These are phyloP conservation scores for Tetramorium parvispinum DNA, from an alignment of 1,140 invertebrate species.

Conservation along the genomic window DNA sequence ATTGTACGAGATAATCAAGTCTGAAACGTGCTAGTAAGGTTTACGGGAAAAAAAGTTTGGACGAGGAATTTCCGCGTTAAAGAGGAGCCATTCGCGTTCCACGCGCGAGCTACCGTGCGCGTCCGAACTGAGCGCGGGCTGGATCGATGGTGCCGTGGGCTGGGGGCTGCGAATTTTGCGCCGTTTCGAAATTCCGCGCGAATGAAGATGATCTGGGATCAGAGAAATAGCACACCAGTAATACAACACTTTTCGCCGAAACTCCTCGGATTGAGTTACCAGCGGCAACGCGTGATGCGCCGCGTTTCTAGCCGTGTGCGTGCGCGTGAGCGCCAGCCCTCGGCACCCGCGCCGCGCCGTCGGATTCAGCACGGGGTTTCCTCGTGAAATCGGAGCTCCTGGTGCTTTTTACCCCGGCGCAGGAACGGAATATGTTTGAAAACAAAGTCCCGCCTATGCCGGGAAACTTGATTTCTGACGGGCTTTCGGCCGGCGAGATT, in stretches of 20 bases:
- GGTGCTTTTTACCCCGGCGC: constrained; percentile 58
- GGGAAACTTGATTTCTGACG: constrained; percentile 57
- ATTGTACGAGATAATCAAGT: background rate
- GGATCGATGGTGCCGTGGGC: constrained; percentile 49
- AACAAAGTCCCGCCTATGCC: constrained; percentile 61
- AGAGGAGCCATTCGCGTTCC: constrained; percentile 46
- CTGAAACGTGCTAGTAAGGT: background rate
- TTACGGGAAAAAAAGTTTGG: background rate
- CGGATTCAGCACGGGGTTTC: constrained; percentile 57
- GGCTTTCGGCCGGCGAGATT: constrained; percentile 47
- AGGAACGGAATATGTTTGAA: constrained; percentile 62
- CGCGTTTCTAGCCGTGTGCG: constrained; percentile 32
- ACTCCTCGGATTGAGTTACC: constrained; percentile 70
- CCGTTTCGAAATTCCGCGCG: constrained; percentile 59
- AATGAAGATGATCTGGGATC: constrained; percentile 64
- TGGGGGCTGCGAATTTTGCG: constrained; percentile 46
- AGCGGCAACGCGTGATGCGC: constrained; percentile 43
- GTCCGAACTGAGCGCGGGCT: constrained; percentile 20
- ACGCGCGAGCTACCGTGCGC: constrained; percentile 27
- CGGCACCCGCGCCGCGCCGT: constrained; percentile 1
- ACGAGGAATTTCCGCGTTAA: constrained; percentile 40
- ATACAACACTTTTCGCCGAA: constrained; percentile 66
- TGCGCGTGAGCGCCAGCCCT: background rate
- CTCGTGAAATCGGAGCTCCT: constrained; percentile 70
- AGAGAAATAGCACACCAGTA: constrained; percentile 61